Base-by-base conservation (phyloP, 1,140 invertebrate genomes). In the Diploscapter pachys region DNA sequence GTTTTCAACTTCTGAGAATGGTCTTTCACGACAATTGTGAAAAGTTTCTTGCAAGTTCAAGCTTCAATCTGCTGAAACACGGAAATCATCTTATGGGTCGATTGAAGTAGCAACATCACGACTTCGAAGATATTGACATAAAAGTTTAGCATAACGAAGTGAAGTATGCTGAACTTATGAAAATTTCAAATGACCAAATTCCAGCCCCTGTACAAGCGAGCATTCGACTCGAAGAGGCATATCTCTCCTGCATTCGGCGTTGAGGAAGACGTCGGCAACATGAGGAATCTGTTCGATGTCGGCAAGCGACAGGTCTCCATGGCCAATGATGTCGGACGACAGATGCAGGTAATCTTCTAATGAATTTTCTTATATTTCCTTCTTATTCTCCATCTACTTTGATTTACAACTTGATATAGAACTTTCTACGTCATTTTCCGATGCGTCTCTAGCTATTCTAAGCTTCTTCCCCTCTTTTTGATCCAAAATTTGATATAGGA, bases 231-330 rank as follows among this genome's bases (percentile, higher is more conserved):
- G 62, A 75, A 75, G 61, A 61, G 74, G 53, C 74, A 75, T 53
- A 70, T 75, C 66, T 70, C 74, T n/a, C 74, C 74, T 6, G 70
- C 74, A 4, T 63, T 73, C 62, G 74, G 71, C 31, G 74, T 71
- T 8, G 74, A 75, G 52, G 59, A 73, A 6, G 74, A 75, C 68
- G 57, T 70, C 13, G 74, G 74, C 50, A 71, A 70, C 61, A 70
- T 75, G 67, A 75, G 74, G 61, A 63, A 61, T 13, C 56, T 75
- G 59, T 56, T 75, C 61, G 63, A 75, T 68, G 55, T 75, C 51
- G 74, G 74, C 48, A 75, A 75, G 63, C 63, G 74, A 75, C 71
- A 70, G 31, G 68, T 70, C 51, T 56, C 66, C 62, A 62, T 75
- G 59, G 67, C 74, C 5, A 63, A 51, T 31, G 74, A 75, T 11